Evolutionary conservation across 2,888 invertebrate genomes (phyloP).

Genomic region (Amaurobius ferox): DNA sequence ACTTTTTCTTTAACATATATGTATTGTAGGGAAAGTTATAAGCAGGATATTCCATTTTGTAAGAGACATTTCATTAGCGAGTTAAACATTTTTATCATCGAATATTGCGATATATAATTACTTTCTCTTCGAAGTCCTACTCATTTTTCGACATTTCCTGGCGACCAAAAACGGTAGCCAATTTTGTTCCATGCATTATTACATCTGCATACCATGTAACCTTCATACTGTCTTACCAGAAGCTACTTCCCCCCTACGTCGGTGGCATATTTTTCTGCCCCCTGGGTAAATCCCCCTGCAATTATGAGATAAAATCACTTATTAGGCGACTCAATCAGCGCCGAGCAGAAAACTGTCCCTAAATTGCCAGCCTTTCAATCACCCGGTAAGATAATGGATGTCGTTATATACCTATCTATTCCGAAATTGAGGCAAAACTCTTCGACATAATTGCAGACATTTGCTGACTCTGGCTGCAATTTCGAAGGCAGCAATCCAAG

Average conservation of each 20-base stretch:
- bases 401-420: background rate
- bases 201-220: background rate
- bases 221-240: background rate
- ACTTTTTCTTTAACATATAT: too few relatives aligned
- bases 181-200: background rate
- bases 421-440: conserved; percentile 10
- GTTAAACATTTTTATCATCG: too few relatives aligned
- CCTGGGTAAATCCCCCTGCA: conserved; percentile 14
- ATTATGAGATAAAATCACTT: conserved; percentile 62
- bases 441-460: background rate
- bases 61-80: too few relatives aligned
- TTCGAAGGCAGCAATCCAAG: background rate
- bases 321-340: conserved; percentile 25
- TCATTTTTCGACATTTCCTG: background rate
- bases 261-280: conserved; percentile 17
- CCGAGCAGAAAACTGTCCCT: background rate
- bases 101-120: too few relatives aligned
- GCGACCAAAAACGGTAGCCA: background rate
- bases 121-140: background rate
- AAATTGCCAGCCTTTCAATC: conserved; percentile 10
- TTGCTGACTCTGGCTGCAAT: background rate
- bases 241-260: background rate
- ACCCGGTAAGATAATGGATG: background rate
- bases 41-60: too few relatives aligned
- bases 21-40: too few relatives aligned